phyloP scores from a whole-genome alignment of 2,888 invertebrate genomes.

The Chrysodeixis includens region DNA sequence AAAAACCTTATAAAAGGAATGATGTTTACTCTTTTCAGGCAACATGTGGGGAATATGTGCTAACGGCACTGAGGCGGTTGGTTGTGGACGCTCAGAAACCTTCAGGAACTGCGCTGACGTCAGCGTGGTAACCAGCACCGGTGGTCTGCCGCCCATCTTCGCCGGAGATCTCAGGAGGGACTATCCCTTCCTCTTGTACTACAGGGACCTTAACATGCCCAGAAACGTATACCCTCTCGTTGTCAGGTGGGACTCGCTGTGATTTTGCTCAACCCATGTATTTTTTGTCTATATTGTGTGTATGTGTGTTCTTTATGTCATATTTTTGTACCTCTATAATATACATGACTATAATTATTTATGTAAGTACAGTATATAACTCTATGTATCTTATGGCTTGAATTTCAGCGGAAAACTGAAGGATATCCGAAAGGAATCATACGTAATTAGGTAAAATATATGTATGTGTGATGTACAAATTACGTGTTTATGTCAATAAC shows the following conservation, averaged over 20 bases:
- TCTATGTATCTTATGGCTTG: constrained; percentile 61
- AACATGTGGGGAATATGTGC: constrained; percentile 97
- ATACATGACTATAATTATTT: constrained; percentile 31
- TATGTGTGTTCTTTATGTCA: constrained; percentile 31
- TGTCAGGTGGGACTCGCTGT: constrained; percentile 89
- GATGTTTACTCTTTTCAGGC: constrained; percentile 80
- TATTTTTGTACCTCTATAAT: constrained; percentile 23
- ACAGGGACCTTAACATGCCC: constrained; percentile 91
- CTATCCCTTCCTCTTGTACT: constrained; percentile 94
- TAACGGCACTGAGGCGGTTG: constrained; percentile 96
- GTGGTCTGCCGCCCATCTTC: constrained; percentile 92
- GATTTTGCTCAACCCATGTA: constrained; percentile 27
- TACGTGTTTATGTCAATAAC: constrained; percentile 52
- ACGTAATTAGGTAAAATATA: constrained; percentile 79
- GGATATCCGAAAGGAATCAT: constrained; percentile 71
- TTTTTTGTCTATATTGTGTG: constrained; percentile 42
- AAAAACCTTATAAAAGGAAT: too few relatives aligned
- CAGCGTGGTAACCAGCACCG: constrained; percentile 94
- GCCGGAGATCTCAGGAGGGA: constrained; percentile 88
- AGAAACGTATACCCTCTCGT: constrained; percentile 93
- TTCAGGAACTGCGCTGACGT: constrained; percentile 97
- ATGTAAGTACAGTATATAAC: constrained; percentile 47
- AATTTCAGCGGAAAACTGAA: constrained; percentile 77
- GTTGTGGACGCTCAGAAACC: constrained; percentile 97
- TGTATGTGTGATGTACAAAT: constrained; percentile 56